Evolutionary conservation across 1,140 invertebrate species (phyloP).

Genomic region (Polypedilum pembai): DNA sequence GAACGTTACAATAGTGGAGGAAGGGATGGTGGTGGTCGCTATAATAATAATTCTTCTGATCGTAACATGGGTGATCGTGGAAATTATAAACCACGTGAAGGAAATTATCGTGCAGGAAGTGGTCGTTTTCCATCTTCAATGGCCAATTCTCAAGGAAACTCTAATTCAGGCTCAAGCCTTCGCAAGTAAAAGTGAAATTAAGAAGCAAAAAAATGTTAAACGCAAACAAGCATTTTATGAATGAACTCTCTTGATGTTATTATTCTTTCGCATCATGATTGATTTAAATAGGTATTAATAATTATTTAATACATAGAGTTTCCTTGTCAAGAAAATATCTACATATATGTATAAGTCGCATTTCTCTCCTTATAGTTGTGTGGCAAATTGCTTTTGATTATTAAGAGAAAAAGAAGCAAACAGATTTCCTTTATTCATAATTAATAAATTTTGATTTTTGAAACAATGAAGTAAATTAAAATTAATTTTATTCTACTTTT

Average conservation of each 20-base stretch:
- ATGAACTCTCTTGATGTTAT: not conserved
- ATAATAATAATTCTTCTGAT: not conserved
- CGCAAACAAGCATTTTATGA: not conserved
- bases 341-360: not conserved
- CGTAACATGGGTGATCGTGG: not conserved
- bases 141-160: not conserved
- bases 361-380: not conserved
- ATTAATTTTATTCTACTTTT: conserved; percentile 10
- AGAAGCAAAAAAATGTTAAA: not conserved
- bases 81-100: not conserved
- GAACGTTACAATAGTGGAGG: conserved; percentile 10
- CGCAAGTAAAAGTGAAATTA: not conserved
- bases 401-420: not conserved
- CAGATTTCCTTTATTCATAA: conserved; percentile 5
- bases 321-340: not conserved
- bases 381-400: not conserved
- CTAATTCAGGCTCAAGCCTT: not conserved
- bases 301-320: conserved; percentile 3
- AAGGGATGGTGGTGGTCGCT: not conserved
- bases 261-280: not conserved
- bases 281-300: conserved; percentile 18
- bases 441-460: conserved; percentile 25
- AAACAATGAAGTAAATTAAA: conserved; percentile 24
- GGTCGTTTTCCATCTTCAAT: not conserved
- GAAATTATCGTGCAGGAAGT: conserved; percentile 23